Percentiles rank a stretch among this genome's conserved stretches.
phyloP scores from a whole-genome alignment of 2,797 vertebrate species.

The Harpagifer antarcticus region DNA sequence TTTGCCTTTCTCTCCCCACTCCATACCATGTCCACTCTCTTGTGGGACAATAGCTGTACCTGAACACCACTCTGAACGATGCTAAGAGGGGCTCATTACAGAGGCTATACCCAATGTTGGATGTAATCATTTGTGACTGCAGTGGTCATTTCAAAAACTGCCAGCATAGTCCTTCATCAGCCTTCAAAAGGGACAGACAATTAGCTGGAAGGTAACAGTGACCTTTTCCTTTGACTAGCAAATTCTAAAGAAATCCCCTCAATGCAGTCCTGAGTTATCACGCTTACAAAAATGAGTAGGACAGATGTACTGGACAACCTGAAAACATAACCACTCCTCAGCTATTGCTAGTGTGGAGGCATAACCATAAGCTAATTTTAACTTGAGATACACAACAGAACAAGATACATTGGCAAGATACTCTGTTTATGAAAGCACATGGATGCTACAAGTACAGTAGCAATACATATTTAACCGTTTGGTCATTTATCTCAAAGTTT shows the following conservation, averaged over 20 bases:
- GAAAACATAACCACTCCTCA: no score
- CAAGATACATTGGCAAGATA: neutral
- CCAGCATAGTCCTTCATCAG: conserved; percentile 1
- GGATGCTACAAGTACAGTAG: conserved; percentile 8
- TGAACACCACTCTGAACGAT: conserved; percentile 28
- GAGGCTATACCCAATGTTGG: conserved; percentile 10
- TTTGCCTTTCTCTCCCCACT: conserved; percentile 34
- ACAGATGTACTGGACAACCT: no score
- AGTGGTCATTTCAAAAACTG: conserved; percentile 16
- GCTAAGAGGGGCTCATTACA: conserved; percentile 30
- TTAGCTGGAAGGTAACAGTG: conserved; percentile 12
- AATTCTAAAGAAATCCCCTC: no score
- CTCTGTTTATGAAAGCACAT: neutral
- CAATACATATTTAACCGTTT: conserved; percentile 19
- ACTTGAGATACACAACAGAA: conserved; percentile 4
- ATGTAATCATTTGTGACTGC: conserved; percentile 6
- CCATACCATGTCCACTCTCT: conserved; percentile 43
- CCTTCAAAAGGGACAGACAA: conserved; percentile 34
- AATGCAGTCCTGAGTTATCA: no score
- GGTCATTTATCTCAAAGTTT: conserved; percentile 30
- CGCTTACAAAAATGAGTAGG: no score
- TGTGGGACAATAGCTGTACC: conserved; percentile 56
- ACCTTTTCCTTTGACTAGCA: no score
- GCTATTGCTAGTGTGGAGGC: no score
- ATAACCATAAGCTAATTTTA: neutral